Base-by-base conservation (phyloP, 1,140 invertebrate species). In the Drosophila fuyamai region DNA sequence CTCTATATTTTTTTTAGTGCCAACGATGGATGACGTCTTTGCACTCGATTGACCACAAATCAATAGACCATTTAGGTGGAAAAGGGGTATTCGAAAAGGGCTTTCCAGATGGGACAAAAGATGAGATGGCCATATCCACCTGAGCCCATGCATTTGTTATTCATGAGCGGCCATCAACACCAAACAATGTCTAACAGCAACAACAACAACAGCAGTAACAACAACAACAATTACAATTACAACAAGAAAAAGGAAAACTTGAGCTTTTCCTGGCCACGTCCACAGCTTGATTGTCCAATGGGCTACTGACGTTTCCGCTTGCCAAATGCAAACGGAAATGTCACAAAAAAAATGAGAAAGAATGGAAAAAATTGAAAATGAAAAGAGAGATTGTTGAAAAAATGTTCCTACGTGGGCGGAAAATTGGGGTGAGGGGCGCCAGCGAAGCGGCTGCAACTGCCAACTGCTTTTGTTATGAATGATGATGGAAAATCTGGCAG, bases 401-500 rank as follows among this genome's bases (percentile, higher is more conserved):
- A 76, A 77, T 68, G 29, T 56, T 71, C 44, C 36, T 18, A 23
- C 23, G 16, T 50, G 35, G 53, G 66, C 14, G 56, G 5, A 7
- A 13, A n/a, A 36, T n/a, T 7, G 18, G 55, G 41, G 0, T 13
- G 29, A 7, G 38, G 50, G 10, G 55, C 41, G 48, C n/a, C 48
- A 32, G 48, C 7, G 23, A 62, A 56, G 75, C 62, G 67, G 71
- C 79, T 86, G 83, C 83, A 86, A 86, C 84, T 86, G 83, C 83
- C 83, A 86, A 86, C 83, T 86, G 83, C 83, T 88, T 88, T 86
- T 86, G 83, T 86, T 88, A 86, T 86, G 84, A 86, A 86, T 86
- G 83, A 86, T 86, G 83, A 86, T 86, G 83, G 72, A 79, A 86
- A 86, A 86, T 86, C 83, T 86, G 83, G 83, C 83, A 86, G 76